A percentile compares a stretch with the other conserved stretches of the same genome.
These are phyloP conservation scores for Dendrocopos noguchii DNA, from an alignment of 2,113 vertebrate species.

Conservation along the genomic window DNA sequence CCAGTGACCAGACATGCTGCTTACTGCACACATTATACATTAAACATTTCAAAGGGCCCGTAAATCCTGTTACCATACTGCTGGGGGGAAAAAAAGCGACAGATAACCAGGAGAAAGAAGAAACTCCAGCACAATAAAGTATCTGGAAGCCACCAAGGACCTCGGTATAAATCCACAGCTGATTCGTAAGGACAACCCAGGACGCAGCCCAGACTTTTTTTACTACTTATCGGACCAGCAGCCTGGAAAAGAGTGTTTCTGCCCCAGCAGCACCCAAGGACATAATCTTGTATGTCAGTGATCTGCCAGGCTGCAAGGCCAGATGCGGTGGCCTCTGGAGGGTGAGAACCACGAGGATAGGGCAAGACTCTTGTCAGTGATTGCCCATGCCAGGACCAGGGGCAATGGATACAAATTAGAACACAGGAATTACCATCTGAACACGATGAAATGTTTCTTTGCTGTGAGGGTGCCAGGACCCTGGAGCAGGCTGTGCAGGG, in stretches of 20 bases:
- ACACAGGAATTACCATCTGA: no score
- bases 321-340: not conserved
- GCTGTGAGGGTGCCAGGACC: no score
- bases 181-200: not conserved
- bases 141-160: constrained; percentile 4
- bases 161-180: not conserved
- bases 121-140: not conserved
- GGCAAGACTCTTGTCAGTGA: no score
- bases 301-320: not conserved
- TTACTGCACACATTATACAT: not conserved
- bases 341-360: no score
- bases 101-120: not conserved
- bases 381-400: no score
- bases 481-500: no score
- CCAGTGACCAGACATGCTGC: not conserved
- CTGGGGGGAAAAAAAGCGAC: not conserved
- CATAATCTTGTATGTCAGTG: not conserved
- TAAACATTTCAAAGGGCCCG: not conserved
- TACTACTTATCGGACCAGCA: not conserved
- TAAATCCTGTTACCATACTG: not conserved
- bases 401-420: no score
- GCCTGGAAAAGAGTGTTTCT: not conserved
- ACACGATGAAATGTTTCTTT: no score
- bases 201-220: not conserved
- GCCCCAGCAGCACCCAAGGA: not conserved